Evolutionary conservation across 2,113 vertebrate genomes (phyloP).

Genomic region (Rhea pennata): DNA sequence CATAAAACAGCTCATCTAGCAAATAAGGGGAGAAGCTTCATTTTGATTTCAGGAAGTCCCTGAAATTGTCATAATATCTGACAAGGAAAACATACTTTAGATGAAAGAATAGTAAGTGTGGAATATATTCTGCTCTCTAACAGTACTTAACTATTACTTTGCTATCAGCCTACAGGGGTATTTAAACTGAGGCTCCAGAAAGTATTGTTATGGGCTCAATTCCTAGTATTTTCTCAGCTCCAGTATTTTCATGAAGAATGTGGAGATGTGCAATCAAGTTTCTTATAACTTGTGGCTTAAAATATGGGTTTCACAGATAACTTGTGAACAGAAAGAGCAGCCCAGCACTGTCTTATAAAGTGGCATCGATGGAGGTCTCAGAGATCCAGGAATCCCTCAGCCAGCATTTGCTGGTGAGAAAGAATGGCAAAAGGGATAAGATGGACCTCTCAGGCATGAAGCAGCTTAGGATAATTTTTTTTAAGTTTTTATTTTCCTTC

Average conservation of each 20-base stretch:
- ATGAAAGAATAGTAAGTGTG: not conserved
- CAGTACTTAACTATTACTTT: not conserved
- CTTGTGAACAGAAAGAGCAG: not conserved
- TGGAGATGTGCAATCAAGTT: not conserved
- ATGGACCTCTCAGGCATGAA: not conserved
- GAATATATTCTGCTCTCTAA: not conserved
- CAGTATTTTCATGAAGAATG: not conserved
- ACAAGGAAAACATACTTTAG: not conserved
- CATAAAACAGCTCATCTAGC: not conserved
- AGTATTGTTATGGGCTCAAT: not conserved
- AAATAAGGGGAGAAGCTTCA: not conserved
- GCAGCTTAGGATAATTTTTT: not conserved
- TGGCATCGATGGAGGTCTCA: not conserved
- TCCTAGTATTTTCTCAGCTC: not conserved
- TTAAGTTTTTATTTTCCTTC: not conserved
- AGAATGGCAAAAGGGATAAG: not conserved
- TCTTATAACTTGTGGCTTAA: not conserved
- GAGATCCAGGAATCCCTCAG: not conserved
- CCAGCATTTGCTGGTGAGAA: not conserved
- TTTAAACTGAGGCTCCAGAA: not conserved
- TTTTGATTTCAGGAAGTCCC: not conserved
- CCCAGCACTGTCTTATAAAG: not conserved
- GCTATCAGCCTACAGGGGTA: not conserved
- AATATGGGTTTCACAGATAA: not conserved
- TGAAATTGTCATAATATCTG: not conserved